Evolutionary conservation across 2,113 vertebrate genomes (phyloP).

Genomic region (Podilymbus podiceps): DNA sequence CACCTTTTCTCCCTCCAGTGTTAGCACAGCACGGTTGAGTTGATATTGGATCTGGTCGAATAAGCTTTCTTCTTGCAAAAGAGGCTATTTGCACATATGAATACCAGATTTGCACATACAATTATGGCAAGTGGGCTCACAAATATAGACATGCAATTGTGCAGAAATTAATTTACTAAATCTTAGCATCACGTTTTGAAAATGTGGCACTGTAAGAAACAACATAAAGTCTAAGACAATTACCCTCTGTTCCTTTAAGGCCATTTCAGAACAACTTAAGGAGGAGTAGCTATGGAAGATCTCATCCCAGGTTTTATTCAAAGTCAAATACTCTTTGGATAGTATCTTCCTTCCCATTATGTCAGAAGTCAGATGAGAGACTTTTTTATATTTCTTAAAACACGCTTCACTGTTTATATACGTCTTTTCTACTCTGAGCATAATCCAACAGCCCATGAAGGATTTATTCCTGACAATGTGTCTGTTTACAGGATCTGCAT

Average conservation of each 20-base stretch:
- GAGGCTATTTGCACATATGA: background rate
- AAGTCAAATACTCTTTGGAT: background rate
- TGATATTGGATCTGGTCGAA: background rate
- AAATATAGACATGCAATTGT: constrained; percentile 23
- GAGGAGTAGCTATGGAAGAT: background rate
- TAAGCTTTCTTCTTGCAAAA: background rate
- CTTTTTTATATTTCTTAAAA: background rate
- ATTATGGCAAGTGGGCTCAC: constrained; percentile 2
- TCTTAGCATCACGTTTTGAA: background rate
- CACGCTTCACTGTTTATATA: background rate
- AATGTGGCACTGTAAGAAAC: background rate
- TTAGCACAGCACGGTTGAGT: background rate
- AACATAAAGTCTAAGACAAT: background rate
- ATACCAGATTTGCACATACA: constrained; percentile 25
- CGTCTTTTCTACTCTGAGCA: background rate
- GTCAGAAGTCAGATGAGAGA: background rate
- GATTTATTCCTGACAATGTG: background rate
- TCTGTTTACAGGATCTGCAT: background rate
- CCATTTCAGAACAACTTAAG: background rate
- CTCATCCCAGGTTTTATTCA: background rate
- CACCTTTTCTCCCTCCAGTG: background rate
- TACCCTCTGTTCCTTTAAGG: background rate
- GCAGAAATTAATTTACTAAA: background rate
- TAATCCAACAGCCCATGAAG: background rate
- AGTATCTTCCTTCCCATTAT: background rate